Conservation (phyloP, 1,140 invertebrate genomes). For the Trichoplusia ni region DNA sequence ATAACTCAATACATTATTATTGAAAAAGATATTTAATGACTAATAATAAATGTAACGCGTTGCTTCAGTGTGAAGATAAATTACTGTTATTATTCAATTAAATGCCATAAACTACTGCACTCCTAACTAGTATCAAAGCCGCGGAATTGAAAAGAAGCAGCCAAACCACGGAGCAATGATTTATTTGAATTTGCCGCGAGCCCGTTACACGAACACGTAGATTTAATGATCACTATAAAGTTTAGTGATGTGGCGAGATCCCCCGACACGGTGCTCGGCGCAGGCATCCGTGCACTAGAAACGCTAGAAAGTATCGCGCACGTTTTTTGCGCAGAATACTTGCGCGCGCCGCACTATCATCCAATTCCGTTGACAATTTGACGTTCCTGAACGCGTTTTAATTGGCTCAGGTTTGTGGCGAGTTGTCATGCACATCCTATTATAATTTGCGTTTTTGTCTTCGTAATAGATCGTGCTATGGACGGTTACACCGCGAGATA, state of each 20-base stretch:
- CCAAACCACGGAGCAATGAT: not conserved
- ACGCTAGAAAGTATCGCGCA: conserved; percentile 56
- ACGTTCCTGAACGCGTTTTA: conserved; percentile 21
- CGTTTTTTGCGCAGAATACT: conserved; percentile 52
- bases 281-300: conserved; percentile 56
- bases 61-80: too few species aligned
- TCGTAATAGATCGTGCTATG: conserved; percentile 2
- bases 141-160: not conserved
- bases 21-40: too few species aligned
- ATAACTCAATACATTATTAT: too few species aligned
- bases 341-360: conserved; percentile 14
- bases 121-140: not conserved
- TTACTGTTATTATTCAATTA: not conserved
- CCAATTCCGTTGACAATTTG: conserved; percentile 27
- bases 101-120: not conserved
- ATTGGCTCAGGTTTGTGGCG: conserved; percentile 4
- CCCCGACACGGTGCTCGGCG: conserved; percentile 36
- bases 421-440: not conserved
- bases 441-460: conserved; percentile 7
- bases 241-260: conserved; percentile 23
- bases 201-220: conserved; percentile 7
- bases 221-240: conserved; percentile 26
- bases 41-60: too few species aligned
- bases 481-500: conserved; percentile 1
- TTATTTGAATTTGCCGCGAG: not conserved